phyloP scores from a whole-genome alignment of 2,797 vertebrate genomes.

The Labeo calbasu region DNA sequence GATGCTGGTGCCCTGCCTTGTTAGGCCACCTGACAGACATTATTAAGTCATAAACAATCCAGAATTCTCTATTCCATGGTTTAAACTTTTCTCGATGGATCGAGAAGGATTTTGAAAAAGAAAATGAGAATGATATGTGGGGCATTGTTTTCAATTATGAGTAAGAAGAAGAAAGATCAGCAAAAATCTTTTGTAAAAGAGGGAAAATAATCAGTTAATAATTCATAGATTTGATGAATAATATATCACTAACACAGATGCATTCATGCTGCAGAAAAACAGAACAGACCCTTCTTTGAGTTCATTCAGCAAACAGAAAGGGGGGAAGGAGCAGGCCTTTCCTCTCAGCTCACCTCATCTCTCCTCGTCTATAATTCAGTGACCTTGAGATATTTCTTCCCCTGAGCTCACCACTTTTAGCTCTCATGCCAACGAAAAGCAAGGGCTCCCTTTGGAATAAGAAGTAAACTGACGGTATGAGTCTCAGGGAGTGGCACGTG shows the following conservation, averaged over 20 bases:
- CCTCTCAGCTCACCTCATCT: conserved; percentile 54
- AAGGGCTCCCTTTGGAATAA: conserved; percentile 41
- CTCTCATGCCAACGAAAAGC: conserved; percentile 56
- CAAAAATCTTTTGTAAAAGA: conserved; percentile 64
- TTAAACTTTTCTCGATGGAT: neutral
- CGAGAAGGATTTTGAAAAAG: conserved; percentile 46
- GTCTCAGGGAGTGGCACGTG: neutral
- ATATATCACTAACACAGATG: conserved; percentile 79
- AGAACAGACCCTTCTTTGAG: conserved; percentile 63
- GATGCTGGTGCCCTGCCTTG: neutral
- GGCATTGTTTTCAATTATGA: conserved; percentile 66
- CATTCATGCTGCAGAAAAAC: conserved; percentile 69
- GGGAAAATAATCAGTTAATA: conserved; percentile 75
- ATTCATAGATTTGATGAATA: conserved; percentile 75
- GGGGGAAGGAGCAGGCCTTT: conserved; percentile 30
- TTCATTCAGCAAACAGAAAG: conserved; percentile 80
- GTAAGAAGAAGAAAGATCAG: conserved; percentile 45
- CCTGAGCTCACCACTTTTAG: conserved; percentile 59
- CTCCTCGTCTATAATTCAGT: conserved; percentile 66
- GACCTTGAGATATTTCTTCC: conserved; percentile 61
- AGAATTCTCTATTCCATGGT: neutral
- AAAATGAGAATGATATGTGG: conserved; percentile 65
- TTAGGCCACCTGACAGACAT: neutral
- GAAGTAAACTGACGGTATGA: neutral
- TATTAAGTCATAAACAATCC: conserved; percentile 12